A percentile compares a stretch with the other conserved stretches of the same genome.
These are phyloP conservation scores for Diorhabda elongata DNA, from an alignment of 1,140 invertebrate species.

Conservation along the genomic window DNA sequence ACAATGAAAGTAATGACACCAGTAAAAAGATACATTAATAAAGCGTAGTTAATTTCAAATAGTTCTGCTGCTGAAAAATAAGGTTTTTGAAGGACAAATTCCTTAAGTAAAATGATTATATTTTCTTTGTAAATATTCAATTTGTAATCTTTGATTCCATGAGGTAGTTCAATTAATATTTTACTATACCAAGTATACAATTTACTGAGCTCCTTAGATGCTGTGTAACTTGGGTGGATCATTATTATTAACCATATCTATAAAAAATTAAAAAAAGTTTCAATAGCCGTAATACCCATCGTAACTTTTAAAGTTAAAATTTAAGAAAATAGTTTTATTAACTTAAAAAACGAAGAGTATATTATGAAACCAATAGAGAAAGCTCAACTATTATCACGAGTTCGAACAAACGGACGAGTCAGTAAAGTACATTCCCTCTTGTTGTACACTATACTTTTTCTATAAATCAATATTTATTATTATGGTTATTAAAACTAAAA, in stretches of 20 bases:
- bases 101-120: slow-evolving; percentile 12
- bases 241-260: slow-evolving; percentile 17
- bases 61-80: slow-evolving; percentile 22
- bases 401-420: no score
- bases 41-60: slow-evolving; percentile 21
- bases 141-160: slow-evolving; percentile 8
- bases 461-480: no score
- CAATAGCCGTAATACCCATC: no score
- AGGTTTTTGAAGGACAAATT: slow-evolving; percentile 18
- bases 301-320: no score
- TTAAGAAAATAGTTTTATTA: no score
- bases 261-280: slow-evolving; percentile 3
- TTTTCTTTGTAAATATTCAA: slow-evolving; percentile 9
- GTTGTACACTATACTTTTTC: no score
- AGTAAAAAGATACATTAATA: slow-evolving; percentile 19
- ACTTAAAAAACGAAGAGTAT: no score
- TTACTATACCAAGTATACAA: slow-evolving; percentile 11
- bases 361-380: no score
- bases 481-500: no score
- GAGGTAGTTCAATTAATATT: slow-evolving; percentile 19
- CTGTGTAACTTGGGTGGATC: slow-evolving; percentile 7
- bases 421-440: no score
- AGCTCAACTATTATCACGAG: no score
- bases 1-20: slow-evolving; percentile 11
- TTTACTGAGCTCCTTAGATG: slow-evolving; percentile 13